Percentiles rank a stretch among this genome's conserved stretches.
These are phyloP conservation scores for Urosaurus nigricauda DNA, from an alignment of 2,797 vertebrate species.

Conservation along the genomic window DNA sequence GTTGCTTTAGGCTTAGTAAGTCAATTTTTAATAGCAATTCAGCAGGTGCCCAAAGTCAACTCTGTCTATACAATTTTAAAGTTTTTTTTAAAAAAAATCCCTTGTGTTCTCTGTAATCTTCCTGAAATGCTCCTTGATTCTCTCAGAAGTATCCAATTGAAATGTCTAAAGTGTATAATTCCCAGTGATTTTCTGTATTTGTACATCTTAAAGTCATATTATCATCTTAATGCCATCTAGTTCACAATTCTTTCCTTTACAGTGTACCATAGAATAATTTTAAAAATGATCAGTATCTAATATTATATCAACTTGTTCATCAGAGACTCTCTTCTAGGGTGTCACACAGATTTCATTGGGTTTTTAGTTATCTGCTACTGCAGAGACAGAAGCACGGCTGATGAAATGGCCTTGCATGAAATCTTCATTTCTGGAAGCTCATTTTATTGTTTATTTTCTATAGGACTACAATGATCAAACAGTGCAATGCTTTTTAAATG, in stretches of 20 bases:
- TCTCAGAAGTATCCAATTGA: constrained; percentile 76
- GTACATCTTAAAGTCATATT: constrained; percentile 78
- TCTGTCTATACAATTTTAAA: constrained; percentile 75
- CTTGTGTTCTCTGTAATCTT: constrained; percentile 78
- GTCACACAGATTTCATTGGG: constrained; percentile 52
- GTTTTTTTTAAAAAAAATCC: constrained; percentile 70
- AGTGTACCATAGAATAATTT: constrained; percentile 59
- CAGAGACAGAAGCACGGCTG: constrained; percentile 49
- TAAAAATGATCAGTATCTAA: constrained; percentile 60
- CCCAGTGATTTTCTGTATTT: constrained; percentile 74
- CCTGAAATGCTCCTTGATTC: constrained; percentile 78
- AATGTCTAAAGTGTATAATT: constrained; percentile 77
- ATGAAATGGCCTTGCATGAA: constrained; percentile 58
- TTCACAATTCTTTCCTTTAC: constrained; percentile 61
- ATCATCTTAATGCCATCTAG: constrained; percentile 61
- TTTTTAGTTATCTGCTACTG: constrained; percentile 67
- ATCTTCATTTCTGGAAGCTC: constrained; percentile 55
- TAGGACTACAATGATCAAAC: constrained; percentile 11
- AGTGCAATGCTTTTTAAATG: constrained; percentile 8
- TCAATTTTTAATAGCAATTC: constrained; percentile 77
- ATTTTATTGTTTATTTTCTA: constrained; percentile 36
- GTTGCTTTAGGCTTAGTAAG: constrained; percentile 77
- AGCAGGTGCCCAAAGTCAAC: constrained; percentile 77
- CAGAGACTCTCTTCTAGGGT: constrained; percentile 62
- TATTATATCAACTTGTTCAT: constrained; percentile 58